Percentiles rank a stretch among this genome's conserved stretches.
Evolutionary conservation across 2,113 vertebrate species (phyloP).

Genomic region (Protomyctophum bolini): DNA sequence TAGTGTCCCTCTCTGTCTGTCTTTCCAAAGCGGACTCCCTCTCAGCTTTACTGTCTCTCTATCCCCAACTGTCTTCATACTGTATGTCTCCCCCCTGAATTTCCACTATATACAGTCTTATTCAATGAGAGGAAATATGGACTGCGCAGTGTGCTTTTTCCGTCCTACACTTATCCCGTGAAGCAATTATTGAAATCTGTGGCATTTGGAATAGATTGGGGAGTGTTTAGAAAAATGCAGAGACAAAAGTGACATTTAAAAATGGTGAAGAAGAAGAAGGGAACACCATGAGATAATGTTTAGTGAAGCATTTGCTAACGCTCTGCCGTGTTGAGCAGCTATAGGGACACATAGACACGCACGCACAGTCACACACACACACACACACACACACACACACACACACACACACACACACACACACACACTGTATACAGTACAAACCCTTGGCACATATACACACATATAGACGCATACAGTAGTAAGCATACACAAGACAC

Average conservation of each 20-base stretch:
- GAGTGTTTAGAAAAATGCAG: constrained; percentile 1
- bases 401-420: background rate
- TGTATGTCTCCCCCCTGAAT: too few relatives aligned
- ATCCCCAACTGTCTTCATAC: too few relatives aligned
- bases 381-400: background rate
- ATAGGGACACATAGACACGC: background rate
- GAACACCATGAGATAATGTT: constrained; percentile 26
- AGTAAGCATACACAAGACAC: too few relatives aligned
- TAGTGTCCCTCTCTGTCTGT: background rate
- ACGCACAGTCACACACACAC: background rate
- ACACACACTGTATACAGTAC: background rate
- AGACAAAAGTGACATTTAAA: constrained; percentile 51
- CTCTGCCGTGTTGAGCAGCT: constrained; percentile 27
- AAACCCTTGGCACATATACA: background rate
- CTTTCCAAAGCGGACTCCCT: too few relatives aligned
- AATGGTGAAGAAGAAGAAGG: constrained; percentile 43
- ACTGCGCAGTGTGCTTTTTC: too few relatives aligned
- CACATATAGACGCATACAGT: background rate
- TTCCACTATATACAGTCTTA: too few relatives aligned
- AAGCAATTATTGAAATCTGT: constrained; percentile 2
- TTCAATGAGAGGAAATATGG: too few relatives aligned
- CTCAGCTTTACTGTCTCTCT: too few relatives aligned
- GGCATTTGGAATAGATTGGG: constrained; percentile 35
- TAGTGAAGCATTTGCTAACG: constrained; percentile 49
- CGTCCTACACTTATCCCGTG: background rate